These are phyloP conservation scores for Dichetophora obliterata DNA, from an alignment of 2,888 invertebrate species.

Conservation along the genomic window DNA sequence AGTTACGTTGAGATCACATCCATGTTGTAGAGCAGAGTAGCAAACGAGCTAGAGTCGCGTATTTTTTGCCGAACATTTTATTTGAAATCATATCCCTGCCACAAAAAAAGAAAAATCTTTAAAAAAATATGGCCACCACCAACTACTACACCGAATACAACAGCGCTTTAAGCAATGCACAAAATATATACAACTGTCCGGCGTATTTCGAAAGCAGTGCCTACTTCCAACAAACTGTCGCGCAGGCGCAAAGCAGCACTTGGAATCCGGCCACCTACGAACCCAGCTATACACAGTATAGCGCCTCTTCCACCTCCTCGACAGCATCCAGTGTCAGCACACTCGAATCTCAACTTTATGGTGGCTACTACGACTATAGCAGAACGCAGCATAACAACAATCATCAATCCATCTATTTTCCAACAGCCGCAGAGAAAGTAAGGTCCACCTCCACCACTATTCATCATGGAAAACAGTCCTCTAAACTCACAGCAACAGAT, in stretches of 20 bases:
- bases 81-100: neutral
- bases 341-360: constrained; percentile 40
- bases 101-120: neutral
- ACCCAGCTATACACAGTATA: constrained; percentile 53
- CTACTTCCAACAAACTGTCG: constrained; percentile 47
- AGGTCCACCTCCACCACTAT: neutral
- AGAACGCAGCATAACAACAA: neutral
- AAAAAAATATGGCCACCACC: constrained; percentile 61
- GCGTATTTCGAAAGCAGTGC: constrained; percentile 55
- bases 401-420: neutral
- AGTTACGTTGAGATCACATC: constrained; percentile 62
- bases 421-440: neutral
- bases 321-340: neutral
- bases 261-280: constrained; percentile 53
- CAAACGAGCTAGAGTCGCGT: neutral
- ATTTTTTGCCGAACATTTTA: neutral
- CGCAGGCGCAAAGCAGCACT: constrained; percentile 37
- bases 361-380: constrained; percentile 51
- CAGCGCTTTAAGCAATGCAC: constrained; percentile 49
- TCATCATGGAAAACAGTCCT: constrained; percentile 19
- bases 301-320: neutral
- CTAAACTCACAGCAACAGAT: constrained; percentile 13
- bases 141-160: constrained; percentile 63
- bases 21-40: constrained; percentile 22
- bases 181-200: constrained; percentile 53